Base-by-base conservation (phyloP, 2,113 vertebrate species). In the Gavialis gangeticus region DNA sequence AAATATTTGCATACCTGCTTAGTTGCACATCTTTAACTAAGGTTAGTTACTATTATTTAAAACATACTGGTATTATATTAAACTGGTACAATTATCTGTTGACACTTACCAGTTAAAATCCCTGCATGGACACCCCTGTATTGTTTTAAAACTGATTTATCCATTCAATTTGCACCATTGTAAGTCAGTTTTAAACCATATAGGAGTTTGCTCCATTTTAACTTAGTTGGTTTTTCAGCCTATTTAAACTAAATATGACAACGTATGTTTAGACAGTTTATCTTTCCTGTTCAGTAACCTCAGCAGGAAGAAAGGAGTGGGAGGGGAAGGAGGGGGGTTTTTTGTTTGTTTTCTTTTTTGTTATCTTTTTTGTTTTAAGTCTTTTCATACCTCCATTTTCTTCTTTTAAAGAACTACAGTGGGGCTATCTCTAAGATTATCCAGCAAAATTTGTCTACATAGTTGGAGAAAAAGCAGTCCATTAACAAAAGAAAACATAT, bases 91-190 rank as follows among this genome's bases (percentile, higher is more conserved):
- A 86, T 57, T 54, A 4, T 10, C n/a, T 15, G 15, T n/a, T 92
- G 58, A 19, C 27, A 66, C 30, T 34, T 21, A n/a, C 59, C 63
- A 64, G 56, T 15, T 83, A 19, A 69, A 34, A 69, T 12, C 30
- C 11, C 21, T 13, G 19, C 2, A 1, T 55, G 9, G 84, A 66
- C 64, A 64, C 2, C 28, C 3, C 58, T 0, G 0, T 2, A 10
- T 54, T 30, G 46, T 75, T 92, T 88, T 75, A 86, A 90, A 92
- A 75, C 71, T 96, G 93, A 82, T 28, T 46, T 82, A 92, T 84
- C 83, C 58, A 62, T 90, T 91, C 79, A 93, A 88, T 81, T 86
- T 62, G 78, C 81, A 77, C 2, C 66, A 69, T 57, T 63, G 69
- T 59, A 76, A 69, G 75, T 75, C 83, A 80, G 66, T 24, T 89